Base-by-base conservation (phyloP, 2,797 vertebrate species). In the Phoxinus dragarum region DNA sequence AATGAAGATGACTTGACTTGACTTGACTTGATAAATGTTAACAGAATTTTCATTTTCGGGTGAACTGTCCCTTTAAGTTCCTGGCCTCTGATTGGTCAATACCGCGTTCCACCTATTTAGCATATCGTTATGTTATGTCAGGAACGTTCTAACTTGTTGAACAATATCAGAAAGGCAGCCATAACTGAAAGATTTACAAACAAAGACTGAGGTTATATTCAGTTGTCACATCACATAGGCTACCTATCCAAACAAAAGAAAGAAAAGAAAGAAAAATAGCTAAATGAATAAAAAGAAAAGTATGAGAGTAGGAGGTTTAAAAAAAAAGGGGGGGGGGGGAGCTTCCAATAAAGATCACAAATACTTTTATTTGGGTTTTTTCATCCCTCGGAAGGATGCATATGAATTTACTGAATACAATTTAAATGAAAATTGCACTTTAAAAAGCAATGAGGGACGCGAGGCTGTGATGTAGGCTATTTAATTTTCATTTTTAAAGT, bases 11-110 rank as follows among this genome's bases (percentile, higher is more conserved):
- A 27, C 27, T 27, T 27, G 27, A 27, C 27, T 27, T 27, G 27
- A 27, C 27, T 27, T 27, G 27, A 27, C 27, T 27, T 27, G 27
- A 27, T 27, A 27, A 16, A 49, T 49, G 47, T 4, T 47, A 1
- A 49, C 14, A 16, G 4, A 49, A 49, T 16, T 49, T 5, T 16
- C 4, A 49, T 49, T 49, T 49, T 49, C 1, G 14, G 47, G 47
- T 49, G 14, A 49, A 49, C 47, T 49, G 47, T 49, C 47, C 47
- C 47, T 49, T 49, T 31, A 8, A 9, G n/a, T 73, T 31, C 12
- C 74, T 59, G 19, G 6, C 23, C n/a, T 40, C 74, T 77, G 52
- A 77, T 40, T 77, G 74, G 52, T n/a, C 52, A 40, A 38, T 54
- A n/a, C 21, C 16, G 49, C 21, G 34, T 56, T 38, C 49, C 34